These are phyloP conservation scores for Cerastis leucographa DNA, from an alignment of 2,888 invertebrate species.

Conservation along the genomic window DNA sequence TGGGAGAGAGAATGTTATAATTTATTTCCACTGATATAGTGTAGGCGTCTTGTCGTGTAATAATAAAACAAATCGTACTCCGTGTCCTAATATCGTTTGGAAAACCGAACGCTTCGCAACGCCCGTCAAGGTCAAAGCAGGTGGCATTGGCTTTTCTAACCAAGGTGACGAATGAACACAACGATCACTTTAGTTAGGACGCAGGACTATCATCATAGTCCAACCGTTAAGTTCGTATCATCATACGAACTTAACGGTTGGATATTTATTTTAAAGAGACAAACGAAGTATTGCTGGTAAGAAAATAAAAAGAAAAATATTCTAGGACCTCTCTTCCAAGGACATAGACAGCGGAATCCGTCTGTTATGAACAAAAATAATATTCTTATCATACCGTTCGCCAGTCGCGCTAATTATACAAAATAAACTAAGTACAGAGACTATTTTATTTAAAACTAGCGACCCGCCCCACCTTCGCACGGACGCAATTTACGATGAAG, in stretches of 20 bases:
- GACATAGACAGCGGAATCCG: neutral
- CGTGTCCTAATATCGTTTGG: neutral
- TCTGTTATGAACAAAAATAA: neutral
- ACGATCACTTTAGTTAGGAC: neutral
- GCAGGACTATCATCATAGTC: neutral
- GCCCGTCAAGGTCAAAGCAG: neutral
- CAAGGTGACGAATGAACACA: neutral
- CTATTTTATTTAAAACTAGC: neutral
- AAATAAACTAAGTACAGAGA: neutral
- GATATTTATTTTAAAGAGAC: neutral
- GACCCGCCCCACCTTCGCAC: too few species aligned
- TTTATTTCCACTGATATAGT: slow-evolving; percentile 20
- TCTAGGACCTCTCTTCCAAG: neutral
- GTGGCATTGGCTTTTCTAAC: neutral
- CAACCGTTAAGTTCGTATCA: too few species aligned
- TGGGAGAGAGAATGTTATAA: slow-evolving; percentile 17
- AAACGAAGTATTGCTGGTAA: neutral
- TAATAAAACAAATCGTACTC: neutral
- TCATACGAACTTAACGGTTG: neutral
- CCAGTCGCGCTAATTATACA: neutral
- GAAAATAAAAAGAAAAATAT: neutral
- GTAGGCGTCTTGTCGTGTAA: slow-evolving; percentile 1
- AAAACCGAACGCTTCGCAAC: neutral
- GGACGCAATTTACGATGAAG: neutral
- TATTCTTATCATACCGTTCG: neutral